Evolutionary conservation across 1,140 invertebrate species (phyloP), one percentile per base, ranked within the genome.

Genomic region (Bombus impatiens): DNA sequence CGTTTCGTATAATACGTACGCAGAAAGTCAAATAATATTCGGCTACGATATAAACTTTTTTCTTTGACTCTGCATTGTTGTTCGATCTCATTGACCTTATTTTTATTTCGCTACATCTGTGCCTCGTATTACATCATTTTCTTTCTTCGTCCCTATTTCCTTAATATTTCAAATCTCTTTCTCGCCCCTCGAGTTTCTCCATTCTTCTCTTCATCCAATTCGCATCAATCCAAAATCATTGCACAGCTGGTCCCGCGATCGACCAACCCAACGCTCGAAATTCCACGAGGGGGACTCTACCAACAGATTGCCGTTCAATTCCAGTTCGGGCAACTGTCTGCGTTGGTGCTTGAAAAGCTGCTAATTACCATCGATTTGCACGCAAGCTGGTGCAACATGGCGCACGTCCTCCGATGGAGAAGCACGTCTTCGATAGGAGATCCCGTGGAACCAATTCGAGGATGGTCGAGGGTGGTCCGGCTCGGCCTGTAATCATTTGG

Each of bases 321-420:
- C 2, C 13, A 22, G 5, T 18, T 15, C 28, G 28, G 6, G 22
- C 25, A 42, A 15, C 25, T n/a, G 70, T 42, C 2, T 4, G 12
- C 22, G 5, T 10, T 13, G 70, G 67, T 67, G 68, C 78, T 77
- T 78, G 76, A 76, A 85, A 78, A 85, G 75, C 71, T 53, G 67
- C 68, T 90, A 89, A 90, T 90, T 90, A 79, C 83, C 44, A 84
- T 70, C 32, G 42, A 84, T 78, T 84, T 67, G 15, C 13, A 44
- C n/a, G 53, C 42, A 53, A 53, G n/a, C n/a, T 35, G n/a, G 15
- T 5, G 35, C 32, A n/a, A 78, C 35, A 44, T 57, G 62, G 13
- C 28, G n/a, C 65, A 44, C 37, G 32, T 6, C 6, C 65, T 84
- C 32, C 6, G n/a, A 3, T 18, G 3, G 9, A 40, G 35, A 35